phyloP scores from a whole-genome alignment of 2,888 invertebrate species.

The Tinea trinotella region DNA sequence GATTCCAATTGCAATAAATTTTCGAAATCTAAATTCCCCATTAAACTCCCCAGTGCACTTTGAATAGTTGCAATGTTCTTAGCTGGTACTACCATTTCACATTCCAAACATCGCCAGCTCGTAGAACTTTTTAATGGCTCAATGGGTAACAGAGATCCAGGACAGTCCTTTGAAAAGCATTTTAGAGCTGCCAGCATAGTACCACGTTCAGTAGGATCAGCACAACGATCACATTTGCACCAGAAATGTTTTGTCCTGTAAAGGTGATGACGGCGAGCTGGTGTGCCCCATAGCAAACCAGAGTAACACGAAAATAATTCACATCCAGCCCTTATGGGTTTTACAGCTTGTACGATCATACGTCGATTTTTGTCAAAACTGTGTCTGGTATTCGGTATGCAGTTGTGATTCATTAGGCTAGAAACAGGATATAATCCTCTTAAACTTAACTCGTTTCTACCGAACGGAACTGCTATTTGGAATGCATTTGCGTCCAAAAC shows the following conservation, averaged over 20 bases:
- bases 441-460: conserved; percentile 61
- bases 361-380: conserved; percentile 70
- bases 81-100: conserved; percentile 55
- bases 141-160: conserved; percentile 71
- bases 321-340: conserved; percentile 69
- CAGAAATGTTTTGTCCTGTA: conserved; percentile 77
- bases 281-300: conserved; percentile 78
- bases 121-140: conserved; percentile 65
- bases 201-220: conserved; percentile 77
- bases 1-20: conserved; percentile 66
- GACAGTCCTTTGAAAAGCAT: conserved; percentile 66
- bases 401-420: conserved; percentile 79
- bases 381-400: conserved; percentile 77
- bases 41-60: conserved; percentile 66
- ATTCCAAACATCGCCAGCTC: conserved; percentile 74
- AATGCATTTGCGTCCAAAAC: conserved; percentile 79
- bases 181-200: conserved; percentile 70
- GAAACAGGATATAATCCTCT: conserved; percentile 79
- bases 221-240: conserved; percentile 77
- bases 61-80: conserved; percentile 66
- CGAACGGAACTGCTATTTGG: conserved; percentile 66
- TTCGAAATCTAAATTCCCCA: conserved; percentile 62
- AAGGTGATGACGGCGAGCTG: conserved; percentile 74
- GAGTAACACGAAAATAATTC: conserved; percentile 80
- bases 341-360: conserved; percentile 74